Percentiles rank a stretch among this genome's conserved stretches.
These are phyloP conservation scores for Colletes latitarsis DNA, from an alignment of 1,140 invertebrate genomes.

Conservation along the genomic window DNA sequence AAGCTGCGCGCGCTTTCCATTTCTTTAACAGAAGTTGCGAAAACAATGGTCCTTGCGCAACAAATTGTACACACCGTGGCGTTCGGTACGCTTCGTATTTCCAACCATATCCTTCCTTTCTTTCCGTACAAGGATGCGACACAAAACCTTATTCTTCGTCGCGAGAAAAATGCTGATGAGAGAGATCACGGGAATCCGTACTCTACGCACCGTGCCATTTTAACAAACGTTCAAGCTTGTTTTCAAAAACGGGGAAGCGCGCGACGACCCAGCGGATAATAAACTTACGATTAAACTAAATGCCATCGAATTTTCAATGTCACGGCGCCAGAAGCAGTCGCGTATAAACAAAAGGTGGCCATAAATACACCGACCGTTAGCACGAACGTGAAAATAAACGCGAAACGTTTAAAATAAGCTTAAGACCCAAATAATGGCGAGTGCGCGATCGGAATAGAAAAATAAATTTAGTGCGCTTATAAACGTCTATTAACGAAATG, in stretches of 20 bases:
- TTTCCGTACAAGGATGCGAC: background rate
- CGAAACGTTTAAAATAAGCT: background rate
- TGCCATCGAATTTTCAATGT: background rate
- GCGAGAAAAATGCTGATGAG: background rate
- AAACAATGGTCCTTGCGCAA: slow-evolving; percentile 57
- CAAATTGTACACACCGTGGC: slow-evolving; percentile 23
- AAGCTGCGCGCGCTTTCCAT: slow-evolving; percentile 30
- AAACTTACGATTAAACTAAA: background rate
- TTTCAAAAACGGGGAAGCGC: too few species aligned
- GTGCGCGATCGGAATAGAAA: background rate
- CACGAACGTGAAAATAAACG: background rate
- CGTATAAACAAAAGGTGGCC: background rate
- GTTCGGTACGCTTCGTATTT: background rate
- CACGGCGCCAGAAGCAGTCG: background rate
- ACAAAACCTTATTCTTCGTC: background rate
- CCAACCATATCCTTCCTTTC: background rate
- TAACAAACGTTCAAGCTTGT: too few species aligned
- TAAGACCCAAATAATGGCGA: background rate
- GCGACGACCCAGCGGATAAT: background rate
- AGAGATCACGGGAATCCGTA: background rate
- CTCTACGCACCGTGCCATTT: too few species aligned
- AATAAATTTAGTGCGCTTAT: too few species aligned
- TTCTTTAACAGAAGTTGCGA: slow-evolving; percentile 47
- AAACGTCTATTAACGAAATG: background rate
- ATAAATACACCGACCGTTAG: background rate